Evolutionary conservation across 2,888 invertebrate species (phyloP).

Genomic region (Gisinianus flammeolus): DNA sequence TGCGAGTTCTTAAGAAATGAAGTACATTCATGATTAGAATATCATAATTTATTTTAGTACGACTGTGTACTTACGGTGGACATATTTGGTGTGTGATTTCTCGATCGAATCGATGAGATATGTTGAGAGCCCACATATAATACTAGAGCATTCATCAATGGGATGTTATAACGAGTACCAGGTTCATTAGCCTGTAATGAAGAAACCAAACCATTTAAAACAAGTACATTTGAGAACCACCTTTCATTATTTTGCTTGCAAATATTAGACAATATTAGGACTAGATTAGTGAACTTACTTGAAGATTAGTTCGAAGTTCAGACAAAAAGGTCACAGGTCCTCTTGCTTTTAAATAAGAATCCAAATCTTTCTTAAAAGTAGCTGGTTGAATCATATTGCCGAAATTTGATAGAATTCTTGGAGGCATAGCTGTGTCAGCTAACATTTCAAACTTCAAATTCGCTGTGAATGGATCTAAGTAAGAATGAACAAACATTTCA

Average conservation of each 20-base stretch:
- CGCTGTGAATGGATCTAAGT: conserved; percentile 99
- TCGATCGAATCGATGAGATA: conserved; percentile 86
- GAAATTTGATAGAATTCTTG: conserved; percentile 88
- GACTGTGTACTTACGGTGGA: too few relatives aligned
- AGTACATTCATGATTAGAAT: too few relatives aligned
- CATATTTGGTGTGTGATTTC: conserved; percentile 92
- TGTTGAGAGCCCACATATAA: conserved; percentile 98
- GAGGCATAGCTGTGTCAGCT: conserved; percentile 84
- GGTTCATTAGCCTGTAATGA: conserved; percentile 72
- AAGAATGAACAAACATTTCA: too few relatives aligned
- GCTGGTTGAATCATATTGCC: conserved; percentile 83
- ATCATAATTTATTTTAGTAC: too few relatives aligned
- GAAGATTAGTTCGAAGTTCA: conserved; percentile 87
- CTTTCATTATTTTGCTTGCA: background rate
- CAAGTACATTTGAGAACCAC: conserved; percentile 9
- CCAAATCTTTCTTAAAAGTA: conserved; percentile 92
- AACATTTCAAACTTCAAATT: conserved; percentile 93
- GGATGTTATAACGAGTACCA: conserved; percentile 92
- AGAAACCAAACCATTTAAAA: conserved; percentile 6
- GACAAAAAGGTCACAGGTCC: conserved; percentile 95
- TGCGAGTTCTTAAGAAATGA: too few relatives aligned
- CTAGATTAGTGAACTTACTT: conserved; percentile 66
- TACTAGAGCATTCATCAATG: conserved; percentile 95
- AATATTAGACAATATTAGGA: background rate
- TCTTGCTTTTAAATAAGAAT: conserved; percentile 92